Base-by-base conservation (phyloP, 2,797 vertebrate species). In the Brachyalestes nurse region DNA sequence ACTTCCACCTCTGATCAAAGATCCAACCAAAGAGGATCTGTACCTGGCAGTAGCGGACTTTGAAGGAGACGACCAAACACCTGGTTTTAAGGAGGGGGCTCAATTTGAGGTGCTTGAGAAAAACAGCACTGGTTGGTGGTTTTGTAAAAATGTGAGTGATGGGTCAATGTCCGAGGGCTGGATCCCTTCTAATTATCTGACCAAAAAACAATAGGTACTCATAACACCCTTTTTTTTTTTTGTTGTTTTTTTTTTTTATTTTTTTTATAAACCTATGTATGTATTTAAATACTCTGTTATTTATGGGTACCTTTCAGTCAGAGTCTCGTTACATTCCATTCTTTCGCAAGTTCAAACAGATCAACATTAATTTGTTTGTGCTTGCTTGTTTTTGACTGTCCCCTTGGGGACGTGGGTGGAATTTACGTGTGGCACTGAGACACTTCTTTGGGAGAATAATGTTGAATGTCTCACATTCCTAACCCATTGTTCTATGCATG, bases 171-270 rank as follows among this genome's bases (percentile, higher is more conserved):
- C 93, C 82, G 97, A 99, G 95, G 95, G 96, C 95, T 99, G 98
- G 98, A 97, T 99, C 91, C 98, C 98, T 91, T 99, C 98, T 75
- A 99, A 99, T 89, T 99, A 98, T 92, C 95, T 99, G 86, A 91
- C 94, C 84, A 99, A 97, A 93, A 99, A 98, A 93, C 96, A 94
- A 0, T 99, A 98, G 91, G 84, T 16, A 19, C 85, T 57, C 82
- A 6, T 28, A 45, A 61, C 61, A 2, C 40, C 28, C 1, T 45
- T n/a, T 5, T 3, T 14, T 42, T n/a, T 42, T 78, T 13, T 40
- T 6, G 2, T 61, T 12, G 25, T 55, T 40, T 75, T 72, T 66
- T 13, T 19, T 25, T 71, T 77, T 64, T 72, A 57, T 77, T 82
- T 60, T 75, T 49, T 60, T 75, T 49, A 73, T 81, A 83, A 80